Evolutionary conservation across 2,888 invertebrate genomes (phyloP).

Genomic region (Allolobophora icterica): DNA sequence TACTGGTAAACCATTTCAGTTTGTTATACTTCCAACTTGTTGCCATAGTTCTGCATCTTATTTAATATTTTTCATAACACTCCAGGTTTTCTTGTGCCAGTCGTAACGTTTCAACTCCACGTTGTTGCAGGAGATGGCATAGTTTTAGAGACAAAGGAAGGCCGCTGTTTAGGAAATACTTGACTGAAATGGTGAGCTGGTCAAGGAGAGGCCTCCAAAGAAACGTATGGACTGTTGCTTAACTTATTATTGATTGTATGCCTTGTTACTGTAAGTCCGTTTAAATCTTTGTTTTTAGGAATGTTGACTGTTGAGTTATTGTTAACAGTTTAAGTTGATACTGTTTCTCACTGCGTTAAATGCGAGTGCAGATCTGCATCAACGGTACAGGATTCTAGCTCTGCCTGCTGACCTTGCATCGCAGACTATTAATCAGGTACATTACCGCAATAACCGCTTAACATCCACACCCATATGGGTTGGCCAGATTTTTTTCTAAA

Average conservation of each 20-base stretch:
- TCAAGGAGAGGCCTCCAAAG: background rate
- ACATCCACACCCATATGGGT: background rate
- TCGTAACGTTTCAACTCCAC: background rate
- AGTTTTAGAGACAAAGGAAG: background rate
- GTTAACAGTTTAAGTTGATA: background rate
- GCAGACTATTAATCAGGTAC: background rate
- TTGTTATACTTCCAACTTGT: constrained; percentile 11
- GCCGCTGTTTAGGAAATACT: background rate
- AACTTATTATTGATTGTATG: background rate
- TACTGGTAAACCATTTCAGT: background rate
- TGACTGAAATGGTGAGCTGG: background rate
- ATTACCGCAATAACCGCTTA: background rate
- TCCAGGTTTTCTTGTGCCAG: background rate
- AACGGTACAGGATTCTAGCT: background rate
- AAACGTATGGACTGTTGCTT: background rate
- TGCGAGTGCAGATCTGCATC: background rate
- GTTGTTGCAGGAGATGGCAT: background rate
- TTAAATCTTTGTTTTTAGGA: constrained; percentile 1
- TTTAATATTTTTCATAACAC: background rate
- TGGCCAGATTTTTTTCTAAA: background rate
- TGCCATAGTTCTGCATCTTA: background rate
- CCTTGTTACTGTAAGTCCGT: background rate
- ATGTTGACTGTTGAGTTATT: constrained; percentile 1
- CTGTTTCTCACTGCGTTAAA: background rate
- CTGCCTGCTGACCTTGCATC: background rate